Percentiles rank a stretch among this genome's conserved stretches.
These are phyloP conservation scores for Onychomys torridus DNA, from an alignment of 2,797 vertebrate genomes.

Conservation along the genomic window DNA sequence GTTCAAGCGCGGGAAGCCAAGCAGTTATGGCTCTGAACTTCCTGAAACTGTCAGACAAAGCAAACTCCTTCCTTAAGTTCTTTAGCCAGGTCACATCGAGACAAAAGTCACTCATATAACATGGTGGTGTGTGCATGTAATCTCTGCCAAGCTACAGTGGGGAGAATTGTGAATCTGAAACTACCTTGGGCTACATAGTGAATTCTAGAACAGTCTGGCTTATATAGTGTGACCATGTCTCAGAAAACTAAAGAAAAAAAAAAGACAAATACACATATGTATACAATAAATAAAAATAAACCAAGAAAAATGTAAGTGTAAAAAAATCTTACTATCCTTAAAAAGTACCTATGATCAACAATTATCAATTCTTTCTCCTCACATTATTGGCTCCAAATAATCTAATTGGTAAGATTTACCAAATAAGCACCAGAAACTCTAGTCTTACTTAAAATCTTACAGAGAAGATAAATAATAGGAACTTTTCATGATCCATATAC, in stretches of 20 bases:
- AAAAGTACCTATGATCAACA: slow-evolving; percentile 1
- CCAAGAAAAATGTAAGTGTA: neutral
- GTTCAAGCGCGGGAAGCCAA: neutral
- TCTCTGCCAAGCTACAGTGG: no score
- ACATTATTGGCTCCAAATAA: neutral
- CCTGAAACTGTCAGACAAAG: neutral
- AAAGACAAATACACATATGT: neutral
- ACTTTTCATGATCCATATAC: slow-evolving; percentile 9
- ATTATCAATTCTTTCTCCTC: neutral
- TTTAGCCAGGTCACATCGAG: neutral
- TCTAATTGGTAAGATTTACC: slow-evolving; percentile 3
- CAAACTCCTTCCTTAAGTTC: neutral
- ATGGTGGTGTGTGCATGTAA: neutral
- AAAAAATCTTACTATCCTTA: slow-evolving; percentile 10
- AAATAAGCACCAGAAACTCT: neutral
- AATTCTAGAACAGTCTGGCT: neutral
- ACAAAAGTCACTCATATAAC: neutral
- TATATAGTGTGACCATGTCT: neutral
- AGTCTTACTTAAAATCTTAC: slow-evolving; percentile 15
- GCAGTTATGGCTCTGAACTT: neutral
- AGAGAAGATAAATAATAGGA: slow-evolving; percentile 4
- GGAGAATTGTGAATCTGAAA: neutral
- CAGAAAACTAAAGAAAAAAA: neutral
- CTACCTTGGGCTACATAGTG: neutral
- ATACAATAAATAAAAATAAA: neutral